A percentile compares a stretch with the other conserved stretches of the same genome.
These are phyloP conservation scores for Pseudomyrmex concolor DNA, from an alignment of 1,140 invertebrate species.

Conservation along the genomic window DNA sequence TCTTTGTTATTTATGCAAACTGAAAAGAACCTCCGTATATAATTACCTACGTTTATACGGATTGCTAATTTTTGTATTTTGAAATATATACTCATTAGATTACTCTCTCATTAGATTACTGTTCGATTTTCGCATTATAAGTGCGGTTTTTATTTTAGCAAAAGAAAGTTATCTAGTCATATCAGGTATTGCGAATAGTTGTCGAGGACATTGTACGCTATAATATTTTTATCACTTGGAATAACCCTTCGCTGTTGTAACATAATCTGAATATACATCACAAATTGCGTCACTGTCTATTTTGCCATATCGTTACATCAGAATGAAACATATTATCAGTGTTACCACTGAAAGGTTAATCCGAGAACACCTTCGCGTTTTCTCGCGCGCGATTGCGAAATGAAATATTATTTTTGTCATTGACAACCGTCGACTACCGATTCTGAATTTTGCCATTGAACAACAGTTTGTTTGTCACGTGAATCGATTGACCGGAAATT, in stretches of 20 bases:
- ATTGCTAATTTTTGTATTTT: slow-evolving; percentile 14
- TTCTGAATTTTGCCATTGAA: slow-evolving; percentile 48
- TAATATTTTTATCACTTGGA: slow-evolving; percentile 40
- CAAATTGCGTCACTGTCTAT: slow-evolving; percentile 23
- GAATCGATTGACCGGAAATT: slow-evolving; percentile 80
- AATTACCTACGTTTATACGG: slow-evolving; percentile 5
- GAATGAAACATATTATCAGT: neutral
- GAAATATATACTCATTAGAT: neutral
- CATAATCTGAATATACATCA: neutral
- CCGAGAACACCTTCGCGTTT: slow-evolving; percentile 14
- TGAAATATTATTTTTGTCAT: slow-evolving; percentile 18
- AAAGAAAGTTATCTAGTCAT: neutral
- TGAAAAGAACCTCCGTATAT: neutral
- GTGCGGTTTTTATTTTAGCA: no score
- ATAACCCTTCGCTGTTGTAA: slow-evolving; percentile 50
- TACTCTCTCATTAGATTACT: no score
- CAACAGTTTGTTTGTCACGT: slow-evolving; percentile 61
- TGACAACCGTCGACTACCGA: slow-evolving; percentile 13
- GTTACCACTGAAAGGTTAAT: slow-evolving; percentile 51
- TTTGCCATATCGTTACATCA: neutral
- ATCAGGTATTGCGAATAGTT: slow-evolving; percentile 1
- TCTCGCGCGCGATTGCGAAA: neutral
- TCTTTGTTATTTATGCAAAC: slow-evolving; percentile 10
- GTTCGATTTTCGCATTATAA: no score
- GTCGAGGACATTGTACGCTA: neutral